These are phyloP conservation scores for Tyrannus savana DNA, from an alignment of 2,113 vertebrate genomes.

Conservation along the genomic window DNA sequence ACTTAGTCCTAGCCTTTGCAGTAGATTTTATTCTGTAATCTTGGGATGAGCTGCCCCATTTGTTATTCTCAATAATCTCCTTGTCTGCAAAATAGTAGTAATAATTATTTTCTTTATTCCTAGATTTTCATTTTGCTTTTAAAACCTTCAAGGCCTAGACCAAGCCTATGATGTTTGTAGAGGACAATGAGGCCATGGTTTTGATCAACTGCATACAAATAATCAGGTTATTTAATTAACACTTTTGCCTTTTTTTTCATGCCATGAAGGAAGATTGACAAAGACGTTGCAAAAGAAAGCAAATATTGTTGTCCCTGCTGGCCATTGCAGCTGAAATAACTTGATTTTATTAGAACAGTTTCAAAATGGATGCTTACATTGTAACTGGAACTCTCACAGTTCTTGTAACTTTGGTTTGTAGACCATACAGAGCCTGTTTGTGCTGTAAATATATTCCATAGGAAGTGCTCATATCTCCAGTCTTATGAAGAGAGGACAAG, in stretches of 20 bases:
- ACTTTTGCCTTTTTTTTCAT: not conserved
- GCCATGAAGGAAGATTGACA: not conserved
- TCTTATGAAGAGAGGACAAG: not conserved
- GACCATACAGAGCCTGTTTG: not conserved
- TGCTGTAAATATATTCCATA: not conserved
- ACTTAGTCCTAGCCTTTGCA: not conserved
- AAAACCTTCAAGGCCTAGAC: not conserved
- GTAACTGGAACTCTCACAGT: not conserved
- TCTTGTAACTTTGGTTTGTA: not conserved
- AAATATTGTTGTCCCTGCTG: slow-evolving; percentile 38
- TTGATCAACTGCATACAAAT: not conserved
- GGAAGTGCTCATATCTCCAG: not conserved
- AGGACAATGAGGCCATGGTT: not conserved
- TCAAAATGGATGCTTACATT: slow-evolving; percentile 38
- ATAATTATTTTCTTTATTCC: not conserved
- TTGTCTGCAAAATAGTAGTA: not conserved
- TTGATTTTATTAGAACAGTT: slow-evolving; percentile 33
- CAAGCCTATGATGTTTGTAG: not conserved
- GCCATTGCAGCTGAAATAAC: slow-evolving; percentile 51
- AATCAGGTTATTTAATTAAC: slow-evolving; percentile 1
- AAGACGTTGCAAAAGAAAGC: slow-evolving; percentile 34
- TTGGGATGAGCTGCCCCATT: not conserved
- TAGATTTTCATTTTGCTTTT: not conserved
- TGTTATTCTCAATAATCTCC: not conserved
- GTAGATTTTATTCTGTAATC: not conserved